A percentile compares a stretch with the other conserved stretches of the same genome.
Evolutionary conservation across 2,797 vertebrate species (phyloP).

Genomic region (Poeciliopsis presidionis): DNA sequence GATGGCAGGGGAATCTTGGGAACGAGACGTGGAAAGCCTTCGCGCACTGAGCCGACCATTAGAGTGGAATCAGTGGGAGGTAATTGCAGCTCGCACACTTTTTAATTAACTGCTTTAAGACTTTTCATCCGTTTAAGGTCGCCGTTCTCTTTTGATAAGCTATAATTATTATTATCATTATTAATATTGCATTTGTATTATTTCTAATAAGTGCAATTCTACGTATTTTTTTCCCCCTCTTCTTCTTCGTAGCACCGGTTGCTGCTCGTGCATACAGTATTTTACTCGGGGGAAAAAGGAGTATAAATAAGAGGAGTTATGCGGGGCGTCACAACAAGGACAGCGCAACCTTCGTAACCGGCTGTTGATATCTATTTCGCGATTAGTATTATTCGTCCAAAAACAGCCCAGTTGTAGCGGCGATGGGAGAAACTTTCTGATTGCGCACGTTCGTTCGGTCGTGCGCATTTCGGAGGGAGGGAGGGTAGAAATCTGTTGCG

Average conservation of each 20-base stretch:
- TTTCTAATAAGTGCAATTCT: neutral
- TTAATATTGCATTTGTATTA: neutral
- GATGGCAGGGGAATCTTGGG: conserved; percentile 45
- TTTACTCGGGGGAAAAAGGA: conserved; percentile 3
- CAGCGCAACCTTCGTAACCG: conserved; percentile 51
- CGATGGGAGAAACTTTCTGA: conserved; percentile 34
- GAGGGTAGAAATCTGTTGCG: conserved; percentile 43
- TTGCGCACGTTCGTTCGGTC: conserved; percentile 48
- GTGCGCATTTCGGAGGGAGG: conserved; percentile 4
- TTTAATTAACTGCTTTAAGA: conserved; percentile 20
- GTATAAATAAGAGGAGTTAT: conserved; percentile 28
- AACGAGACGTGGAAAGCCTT: conserved; percentile 28
- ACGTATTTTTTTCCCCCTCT: neutral
- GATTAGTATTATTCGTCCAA: neutral
- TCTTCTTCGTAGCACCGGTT: neutral
- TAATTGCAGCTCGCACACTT: conserved; percentile 35
- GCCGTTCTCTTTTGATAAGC: neutral
- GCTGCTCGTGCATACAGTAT: neutral
- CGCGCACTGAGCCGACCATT: conserved; percentile 36
- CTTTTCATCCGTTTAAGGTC: neutral
- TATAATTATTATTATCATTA: neutral
- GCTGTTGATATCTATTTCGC: conserved; percentile 52
- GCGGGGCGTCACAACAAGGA: conserved; percentile 37
- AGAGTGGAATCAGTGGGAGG: conserved; percentile 51
- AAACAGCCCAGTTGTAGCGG: conserved; percentile 8